Evolutionary conservation across 92 coral and sea anemone species (phyloP), one percentile per base, ranked within the genome.

Genomic region (Parazoanthus darwini): DNA sequence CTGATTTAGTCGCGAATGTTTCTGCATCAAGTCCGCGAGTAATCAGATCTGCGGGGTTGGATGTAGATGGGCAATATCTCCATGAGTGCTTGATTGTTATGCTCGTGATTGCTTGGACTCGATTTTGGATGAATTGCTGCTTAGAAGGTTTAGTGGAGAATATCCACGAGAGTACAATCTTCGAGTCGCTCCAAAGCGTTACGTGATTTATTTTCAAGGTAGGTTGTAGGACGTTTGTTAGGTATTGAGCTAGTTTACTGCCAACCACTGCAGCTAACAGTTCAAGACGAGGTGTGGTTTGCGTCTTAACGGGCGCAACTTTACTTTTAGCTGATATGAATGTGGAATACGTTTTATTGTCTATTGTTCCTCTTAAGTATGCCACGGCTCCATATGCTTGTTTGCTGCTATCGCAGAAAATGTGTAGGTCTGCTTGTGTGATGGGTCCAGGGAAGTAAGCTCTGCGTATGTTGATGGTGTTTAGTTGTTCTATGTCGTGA

Each of bases 11-110:
- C 29, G 70, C 79, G 81, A 89, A 78, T 36, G 85, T 83, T 89
- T 89, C 82, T 23, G 86, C 89, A 67, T 86, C 79, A 44, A 89
- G 29, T 82, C 94, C 92, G 71, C 94, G 81, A 66, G 94, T 89
- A 39, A 92, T 85, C 65, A 92, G 85, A 67, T 88, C 94, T 87
- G 94, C 89, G 79, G 94, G 94, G 77, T 92, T 89, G 58, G 81
- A 75, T 72, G 94, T 75, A 71, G 94, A 43, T 59, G 92, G 94
- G 81, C 94, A 89, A 71, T 84, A 78, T 66, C 51, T 84, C 92
- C 89, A 92, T 74, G 82, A 36, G 68, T 80, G 59, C 70, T 82
- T 78, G 48, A 88, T 38, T 54, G 89, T 87, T 18, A 81, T 13
- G 76, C 79, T 86, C 77, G 81, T 86, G 77, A 89, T 89, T 80